Evolutionary conservation across 2,113 vertebrate genomes (phyloP).

Genomic region (Charadrius vociferus): DNA sequence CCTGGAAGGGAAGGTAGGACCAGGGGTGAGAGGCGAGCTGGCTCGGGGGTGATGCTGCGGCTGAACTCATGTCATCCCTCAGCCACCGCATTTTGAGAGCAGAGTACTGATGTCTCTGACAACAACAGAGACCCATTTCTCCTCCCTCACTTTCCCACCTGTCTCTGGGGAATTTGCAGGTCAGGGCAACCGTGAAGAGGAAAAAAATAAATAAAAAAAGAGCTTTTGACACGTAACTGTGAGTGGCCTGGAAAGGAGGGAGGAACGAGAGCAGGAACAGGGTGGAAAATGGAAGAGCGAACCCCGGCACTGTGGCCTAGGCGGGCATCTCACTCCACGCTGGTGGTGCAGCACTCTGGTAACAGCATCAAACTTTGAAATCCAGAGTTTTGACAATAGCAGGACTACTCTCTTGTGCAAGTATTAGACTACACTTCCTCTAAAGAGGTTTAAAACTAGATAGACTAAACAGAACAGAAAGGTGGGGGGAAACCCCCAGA

Average conservation of each 20-base stretch:
- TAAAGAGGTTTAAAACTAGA: background rate
- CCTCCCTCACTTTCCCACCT: background rate
- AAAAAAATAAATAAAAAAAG: background rate
- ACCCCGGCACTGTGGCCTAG: background rate
- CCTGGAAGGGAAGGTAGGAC: slow-evolving; percentile 66
- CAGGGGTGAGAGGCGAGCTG: background rate
- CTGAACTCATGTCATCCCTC: background rate
- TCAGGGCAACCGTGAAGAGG: background rate
- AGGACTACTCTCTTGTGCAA: background rate
- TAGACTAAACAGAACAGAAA: background rate
- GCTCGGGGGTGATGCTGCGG: fast-evolving
- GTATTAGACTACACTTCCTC: background rate
- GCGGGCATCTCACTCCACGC: background rate
- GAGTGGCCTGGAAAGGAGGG: background rate
- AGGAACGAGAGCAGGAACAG: background rate
- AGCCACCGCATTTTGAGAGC: background rate
- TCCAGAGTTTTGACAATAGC: background rate
- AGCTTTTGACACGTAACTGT: background rate
- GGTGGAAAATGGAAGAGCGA: background rate
- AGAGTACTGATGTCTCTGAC: background rate
- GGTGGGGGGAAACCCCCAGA: fast-evolving
- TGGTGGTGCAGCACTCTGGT: background rate
- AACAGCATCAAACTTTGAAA: background rate
- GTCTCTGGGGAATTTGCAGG: background rate
- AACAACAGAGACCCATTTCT: background rate